A percentile compares a stretch with the other conserved stretches of the same genome.
Evolutionary conservation across 2,888 invertebrate species (phyloP).

Genomic region (Lordiphosa andalusiaca): DNA sequence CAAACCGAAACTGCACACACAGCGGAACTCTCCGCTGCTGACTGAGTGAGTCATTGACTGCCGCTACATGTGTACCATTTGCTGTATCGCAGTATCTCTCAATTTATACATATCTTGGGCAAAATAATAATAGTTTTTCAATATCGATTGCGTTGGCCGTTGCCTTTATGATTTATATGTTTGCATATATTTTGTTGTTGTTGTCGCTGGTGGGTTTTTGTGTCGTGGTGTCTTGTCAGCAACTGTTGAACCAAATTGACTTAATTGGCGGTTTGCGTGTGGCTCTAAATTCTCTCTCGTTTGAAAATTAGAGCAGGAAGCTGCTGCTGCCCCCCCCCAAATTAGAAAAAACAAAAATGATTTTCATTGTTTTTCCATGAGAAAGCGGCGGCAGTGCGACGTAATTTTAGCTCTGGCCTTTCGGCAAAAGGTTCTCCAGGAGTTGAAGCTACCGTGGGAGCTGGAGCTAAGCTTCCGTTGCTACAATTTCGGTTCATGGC

Average conservation of each 20-base stretch:
- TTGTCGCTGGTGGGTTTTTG: constrained; percentile 20
- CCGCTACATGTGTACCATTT: constrained; percentile 55
- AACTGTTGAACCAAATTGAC: constrained; percentile 30
- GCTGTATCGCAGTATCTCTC: constrained; percentile 25
- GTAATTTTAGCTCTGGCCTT: constrained; percentile 71
- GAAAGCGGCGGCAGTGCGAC: constrained; percentile 36
- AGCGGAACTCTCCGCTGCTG: constrained; percentile 10
- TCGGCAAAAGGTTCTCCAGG: constrained; percentile 58
- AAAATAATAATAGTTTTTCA: constrained; percentile 62
- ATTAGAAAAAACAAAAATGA: constrained; percentile 18
- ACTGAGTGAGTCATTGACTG: constrained; percentile 62
- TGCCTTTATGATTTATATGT: constrained; percentile 62
- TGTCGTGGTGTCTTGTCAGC: constrained; percentile 22
- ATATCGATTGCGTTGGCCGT: constrained; percentile 59
- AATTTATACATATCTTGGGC: constrained; percentile 35
- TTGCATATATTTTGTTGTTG: constrained; percentile 46
- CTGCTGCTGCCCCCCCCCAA: constrained; percentile 30
- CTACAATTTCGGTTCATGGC: constrained; percentile 67
- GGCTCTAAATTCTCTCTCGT: constrained; percentile 43
- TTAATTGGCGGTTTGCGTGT: constrained; percentile 64
- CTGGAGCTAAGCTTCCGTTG: constrained; percentile 60
- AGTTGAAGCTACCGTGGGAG: constrained; percentile 69
- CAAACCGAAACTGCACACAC: background rate
- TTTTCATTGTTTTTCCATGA: constrained; percentile 57
- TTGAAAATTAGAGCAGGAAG: constrained; percentile 69